These are phyloP conservation scores for Drosophila subobscura DNA, from an alignment of 1,140 invertebrate species.

Conservation along the genomic window DNA sequence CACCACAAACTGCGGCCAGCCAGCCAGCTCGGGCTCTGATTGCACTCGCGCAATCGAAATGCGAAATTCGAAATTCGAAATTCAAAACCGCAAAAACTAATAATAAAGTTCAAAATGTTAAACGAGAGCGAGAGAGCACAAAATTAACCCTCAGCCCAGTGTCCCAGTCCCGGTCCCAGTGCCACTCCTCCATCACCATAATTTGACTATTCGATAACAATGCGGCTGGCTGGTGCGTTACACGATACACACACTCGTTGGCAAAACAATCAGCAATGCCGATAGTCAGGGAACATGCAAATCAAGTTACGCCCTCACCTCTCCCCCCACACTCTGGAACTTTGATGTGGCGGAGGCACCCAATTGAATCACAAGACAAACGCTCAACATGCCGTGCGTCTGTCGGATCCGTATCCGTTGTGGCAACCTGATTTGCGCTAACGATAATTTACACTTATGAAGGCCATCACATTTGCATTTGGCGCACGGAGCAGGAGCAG, in stretches of 20 bases:
- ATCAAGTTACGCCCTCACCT: slow-evolving; percentile 52
- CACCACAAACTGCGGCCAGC: slow-evolving; percentile 55
- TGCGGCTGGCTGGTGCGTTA: slow-evolving; percentile 35
- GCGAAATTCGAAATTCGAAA: slow-evolving; percentile 42
- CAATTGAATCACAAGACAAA: slow-evolving; percentile 64
- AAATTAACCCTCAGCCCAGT: not conserved
- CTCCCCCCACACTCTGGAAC: not conserved
- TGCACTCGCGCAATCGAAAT: slow-evolving; percentile 37
- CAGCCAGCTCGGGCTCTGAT: slow-evolving; percentile 14
- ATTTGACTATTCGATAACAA: slow-evolving; percentile 62
- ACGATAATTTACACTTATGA: slow-evolving; percentile 69
- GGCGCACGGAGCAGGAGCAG: not conserved
- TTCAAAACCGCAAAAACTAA: slow-evolving; percentile 71
- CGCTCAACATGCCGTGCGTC: slow-evolving; percentile 12
- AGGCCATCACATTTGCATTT: slow-evolving; percentile 52
- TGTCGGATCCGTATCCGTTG: slow-evolving; percentile 50
- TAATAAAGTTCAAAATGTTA: slow-evolving; percentile 58
- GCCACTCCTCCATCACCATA: not conserved
- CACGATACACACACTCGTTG: slow-evolving; percentile 19
- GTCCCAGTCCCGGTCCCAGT: slow-evolving; percentile 1
- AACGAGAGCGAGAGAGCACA: slow-evolving; percentile 6
- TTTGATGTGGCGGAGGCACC: slow-evolving; percentile 49
- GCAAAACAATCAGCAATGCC: slow-evolving; percentile 35
- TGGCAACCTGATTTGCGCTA: slow-evolving; percentile 66
- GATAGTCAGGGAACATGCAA: slow-evolving; percentile 52